Evolutionary conservation across 2,888 invertebrate genomes (phyloP).

Genomic region (Apeira syringaria): DNA sequence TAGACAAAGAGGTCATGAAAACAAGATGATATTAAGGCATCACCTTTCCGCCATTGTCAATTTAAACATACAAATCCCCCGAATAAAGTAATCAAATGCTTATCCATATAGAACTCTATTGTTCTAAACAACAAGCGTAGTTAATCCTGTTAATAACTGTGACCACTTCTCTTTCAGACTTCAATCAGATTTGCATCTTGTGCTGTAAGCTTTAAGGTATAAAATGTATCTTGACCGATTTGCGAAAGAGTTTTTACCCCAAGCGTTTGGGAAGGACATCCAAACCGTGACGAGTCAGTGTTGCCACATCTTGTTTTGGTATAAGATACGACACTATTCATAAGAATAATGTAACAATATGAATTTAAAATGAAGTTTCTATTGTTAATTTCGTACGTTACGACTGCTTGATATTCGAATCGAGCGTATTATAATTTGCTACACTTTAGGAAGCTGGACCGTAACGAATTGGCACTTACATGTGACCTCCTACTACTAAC

Average conservation of each 20-base stretch:
- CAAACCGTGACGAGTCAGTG: conserved; percentile 51
- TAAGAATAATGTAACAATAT: conserved; percentile 9
- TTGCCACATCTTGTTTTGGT: conserved; percentile 49
- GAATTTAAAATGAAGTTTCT: conserved; percentile 15
- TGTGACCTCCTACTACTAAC: neutral
- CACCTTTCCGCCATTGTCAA: no score
- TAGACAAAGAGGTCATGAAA: no score
- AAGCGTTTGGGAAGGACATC: conserved; percentile 59
- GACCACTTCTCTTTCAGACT: conserved; percentile 37
- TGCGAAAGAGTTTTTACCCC: conserved; percentile 56
- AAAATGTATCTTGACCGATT: conserved; percentile 35
- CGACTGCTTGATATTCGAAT: neutral
- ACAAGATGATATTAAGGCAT: no score
- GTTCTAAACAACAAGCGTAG: conserved; percentile 59
- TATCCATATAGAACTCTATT: conserved; percentile 43
- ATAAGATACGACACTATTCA: conserved; percentile 23
- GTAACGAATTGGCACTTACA: neutral
- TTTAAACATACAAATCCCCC: conserved; percentile 23
- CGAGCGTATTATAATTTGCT: conserved; percentile 1
- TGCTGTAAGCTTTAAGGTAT: conserved; percentile 32
- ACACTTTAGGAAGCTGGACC: neutral
- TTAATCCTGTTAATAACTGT: conserved; percentile 64
- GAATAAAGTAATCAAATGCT: conserved; percentile 41
- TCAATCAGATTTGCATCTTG: conserved; percentile 36
- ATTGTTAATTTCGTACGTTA: conserved; percentile 16